Conservation (phyloP, 2,888 invertebrate genomes). For the Phyllotreta cruciferae region DNA sequence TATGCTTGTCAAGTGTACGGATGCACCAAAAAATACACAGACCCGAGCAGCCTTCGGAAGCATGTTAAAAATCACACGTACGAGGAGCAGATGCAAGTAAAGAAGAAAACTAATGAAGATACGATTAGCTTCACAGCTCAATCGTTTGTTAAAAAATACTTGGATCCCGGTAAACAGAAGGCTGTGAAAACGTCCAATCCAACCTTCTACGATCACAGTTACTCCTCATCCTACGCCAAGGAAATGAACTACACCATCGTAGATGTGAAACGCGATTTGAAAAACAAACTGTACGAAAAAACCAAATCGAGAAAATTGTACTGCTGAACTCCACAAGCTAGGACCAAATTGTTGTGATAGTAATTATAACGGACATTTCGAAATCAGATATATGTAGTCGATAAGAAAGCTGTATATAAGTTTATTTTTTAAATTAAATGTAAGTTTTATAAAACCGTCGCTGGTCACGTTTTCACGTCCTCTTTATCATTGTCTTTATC, state of each 20-base stretch:
- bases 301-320: constrained; percentile 41
- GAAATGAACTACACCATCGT: constrained; percentile 42
- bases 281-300: constrained; percentile 58
- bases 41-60: constrained; percentile 90
- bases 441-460: constrained; percentile 1
- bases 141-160: constrained; percentile 42
- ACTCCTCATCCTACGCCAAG: constrained; percentile 42
- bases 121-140: constrained; percentile 35
- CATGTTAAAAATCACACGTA: constrained; percentile 84
- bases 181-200: constrained; percentile 38
- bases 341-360: constrained; percentile 27
- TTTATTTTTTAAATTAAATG: constrained; percentile 15
- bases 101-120: constrained; percentile 48
- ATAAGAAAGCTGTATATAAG: constrained; percentile 6
- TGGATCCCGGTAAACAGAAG: constrained; percentile 49
- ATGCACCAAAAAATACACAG: constrained; percentile 91
- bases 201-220: constrained; percentile 50
- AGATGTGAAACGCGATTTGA: constrained; percentile 56
- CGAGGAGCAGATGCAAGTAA: constrained; percentile 58
- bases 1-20: constrained; percentile 89
- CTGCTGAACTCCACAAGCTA: constrained; percentile 16
- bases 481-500: constrained; percentile 89
- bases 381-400: constrained; percentile 2
- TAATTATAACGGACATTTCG: constrained; percentile 7
- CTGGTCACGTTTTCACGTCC: constrained; percentile 58